These are phyloP conservation scores for Taxidea taxus DNA, from an alignment of 2,113 vertebrate genomes.

Conservation along the genomic window DNA sequence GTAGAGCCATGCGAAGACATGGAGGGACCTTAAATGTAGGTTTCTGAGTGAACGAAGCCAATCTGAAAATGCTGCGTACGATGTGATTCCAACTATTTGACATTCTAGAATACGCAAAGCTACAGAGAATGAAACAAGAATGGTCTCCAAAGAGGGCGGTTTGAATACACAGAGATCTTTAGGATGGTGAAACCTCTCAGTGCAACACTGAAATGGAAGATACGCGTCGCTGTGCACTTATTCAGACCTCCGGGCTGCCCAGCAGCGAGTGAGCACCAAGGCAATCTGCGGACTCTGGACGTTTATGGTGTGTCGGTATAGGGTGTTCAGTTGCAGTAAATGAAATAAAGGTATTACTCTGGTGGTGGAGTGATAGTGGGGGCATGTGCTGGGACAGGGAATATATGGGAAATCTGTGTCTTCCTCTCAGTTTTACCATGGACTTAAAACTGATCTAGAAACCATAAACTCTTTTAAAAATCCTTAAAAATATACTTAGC, in stretches of 20 bases:
- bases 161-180: rapidly evolving
- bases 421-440: neutral
- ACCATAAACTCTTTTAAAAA: neutral
- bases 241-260: rapidly evolving
- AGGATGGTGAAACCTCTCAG: too few relatives aligned
- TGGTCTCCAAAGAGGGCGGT: neutral
- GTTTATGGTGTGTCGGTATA: rapidly evolving
- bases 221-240: rapidly evolving
- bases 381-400: neutral
- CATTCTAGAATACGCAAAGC: neutral
- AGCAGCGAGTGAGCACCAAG: rapidly evolving
- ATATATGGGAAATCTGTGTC: too few relatives aligned
- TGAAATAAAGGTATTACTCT: rapidly evolving
- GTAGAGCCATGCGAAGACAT: neutral
- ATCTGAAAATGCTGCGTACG: neutral
- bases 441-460: neutral
- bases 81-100: neutral
- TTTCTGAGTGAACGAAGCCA: neutral
- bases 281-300: rapidly evolving
- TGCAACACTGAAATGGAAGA: rapidly evolving
- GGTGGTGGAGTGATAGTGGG: neutral
- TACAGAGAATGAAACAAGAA: rapidly evolving
- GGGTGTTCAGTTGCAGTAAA: rapidly evolving
- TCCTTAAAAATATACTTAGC: neutral
- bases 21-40: neutral